Evolutionary conservation across 2,113 vertebrate genomes (phyloP), one percentile per base, ranked within the genome.

Genomic region (Sclerurus mexicanus): DNA sequence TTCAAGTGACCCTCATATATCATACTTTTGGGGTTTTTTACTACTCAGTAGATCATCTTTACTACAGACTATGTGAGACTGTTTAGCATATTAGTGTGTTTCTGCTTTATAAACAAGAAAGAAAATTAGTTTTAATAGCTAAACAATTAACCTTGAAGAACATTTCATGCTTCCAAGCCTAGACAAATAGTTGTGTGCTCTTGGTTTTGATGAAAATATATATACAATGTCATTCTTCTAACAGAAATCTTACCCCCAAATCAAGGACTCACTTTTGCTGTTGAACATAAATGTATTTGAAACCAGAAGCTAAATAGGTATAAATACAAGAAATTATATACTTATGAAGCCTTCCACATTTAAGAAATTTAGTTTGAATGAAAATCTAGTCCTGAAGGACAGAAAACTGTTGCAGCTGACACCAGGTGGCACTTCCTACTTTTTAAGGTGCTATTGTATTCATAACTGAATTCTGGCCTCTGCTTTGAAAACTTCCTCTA

Each of bases 81-180:
- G 7, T 40, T 89, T 24, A 74, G 24, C 28, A 18, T 18, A 69
- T 44, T 76, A 82, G 59, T 12, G 22, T 14, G 39, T 19, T 64
- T 47, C 10, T 21, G 3, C 27, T 71, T 79, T 84, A 77, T 71
- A 91, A 88, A 84, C 39, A 55, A 94, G 30, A 23, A 67, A 80
- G 47, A 3, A 71, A 67, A 47, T 72, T 66, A 83, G 14, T 81
- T 94, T 88, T 93, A 90, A 78, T 50, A 75, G 52, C n/a, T 86
- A 86, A 93, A 56, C 46, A 90, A 93, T 96, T 96, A 90, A 93
- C 55, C 72, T 90, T 83, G 63, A 71, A 85, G 50, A 90, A 71
- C 2, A 58, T 31, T 58, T 87, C 75, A 71, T 78, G 49, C 74
- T 75, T 90, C 79, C 47, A 50, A 95, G 60, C 19, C 20, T 66